phyloP scores from a whole-genome alignment of 2,113 vertebrate genomes.

The Lampris megalopsis region DNA sequence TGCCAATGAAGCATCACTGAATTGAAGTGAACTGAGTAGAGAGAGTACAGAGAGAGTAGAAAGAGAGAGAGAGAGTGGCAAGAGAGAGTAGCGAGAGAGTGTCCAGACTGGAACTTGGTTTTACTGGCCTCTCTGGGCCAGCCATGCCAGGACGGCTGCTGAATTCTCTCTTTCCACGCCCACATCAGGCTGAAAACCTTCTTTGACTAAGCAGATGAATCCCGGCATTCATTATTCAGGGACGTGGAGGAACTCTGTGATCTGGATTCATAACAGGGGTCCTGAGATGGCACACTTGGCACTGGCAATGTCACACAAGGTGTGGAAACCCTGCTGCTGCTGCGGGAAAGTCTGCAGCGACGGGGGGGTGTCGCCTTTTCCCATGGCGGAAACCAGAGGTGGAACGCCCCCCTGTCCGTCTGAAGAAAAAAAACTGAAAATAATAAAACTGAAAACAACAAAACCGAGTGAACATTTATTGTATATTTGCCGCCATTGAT shows the following conservation, averaged over 20 bases:
- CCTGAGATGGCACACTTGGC: constrained; percentile 65
- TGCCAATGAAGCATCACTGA: no score
- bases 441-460: no score
- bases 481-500: constrained; percentile 3
- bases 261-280: constrained; percentile 74
- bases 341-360: constrained; percentile 24
- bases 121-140: constrained; percentile 11
- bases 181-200: constrained; percentile 33
- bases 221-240: constrained; percentile 74
- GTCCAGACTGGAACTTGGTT: constrained; percentile 16
- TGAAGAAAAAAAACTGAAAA: no score
- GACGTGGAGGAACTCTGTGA: constrained; percentile 65
- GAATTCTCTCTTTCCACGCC: constrained; percentile 48
- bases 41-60: no score
- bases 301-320: constrained; percentile 63
- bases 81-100: no score
- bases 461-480: constrained; percentile 25
- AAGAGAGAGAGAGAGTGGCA: background rate
- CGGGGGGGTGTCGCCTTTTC: constrained; percentile 6
- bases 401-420: no score
- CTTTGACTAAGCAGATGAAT: constrained; percentile 76
- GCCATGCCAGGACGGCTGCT: constrained; percentile 24
- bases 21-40: no score
- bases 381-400: background rate
- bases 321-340: constrained; percentile 21